Evolutionary conservation across 1,140 invertebrate genomes (phyloP), one percentile per base, ranked within the genome.

Genomic region (Leucophenga varia): DNA sequence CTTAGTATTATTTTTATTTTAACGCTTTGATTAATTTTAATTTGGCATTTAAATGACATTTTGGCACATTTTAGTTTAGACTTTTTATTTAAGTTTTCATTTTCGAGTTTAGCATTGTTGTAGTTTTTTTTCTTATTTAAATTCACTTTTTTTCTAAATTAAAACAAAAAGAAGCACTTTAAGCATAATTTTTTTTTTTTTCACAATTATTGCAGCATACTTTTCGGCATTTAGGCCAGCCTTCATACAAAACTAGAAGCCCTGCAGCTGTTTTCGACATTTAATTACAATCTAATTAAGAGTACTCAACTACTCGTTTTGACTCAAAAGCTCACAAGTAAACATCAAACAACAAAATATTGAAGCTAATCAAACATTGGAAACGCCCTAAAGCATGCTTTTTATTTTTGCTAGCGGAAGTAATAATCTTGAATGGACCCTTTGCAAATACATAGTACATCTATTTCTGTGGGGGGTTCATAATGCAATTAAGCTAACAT

Each of bases 401-500:
- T n/a, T n/a, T n/a, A n/a, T n/a, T n/a, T n/a, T n/a, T 28, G 50
- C 54, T 48, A 21, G 16, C 36, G 32, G 36, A 42, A 25, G 20
- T 25, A 37, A 39, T 43, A 47, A 50, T 30, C 9, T 20, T 18
- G 40, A 28, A 28, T 28, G 12, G 12, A 28, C 25, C 12, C 25
- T 12, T 12, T 12, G 12, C 25, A 7, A 28, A 7, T 28, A 7
- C 45, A 54, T 44, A 56, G 21, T 48, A 51, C 47, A 36, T 37
- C n/a, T 41, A 47, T 45, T 60, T 49, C 55, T 49, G 56, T 35
- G 47, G 17, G n/a, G 31, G 46, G 53, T 58, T 53, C 46, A 58
- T 69, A 69, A 69, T 69, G 59, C 65, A 69, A 69, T 69, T 69
- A 69, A 60, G 31, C 44, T 52, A 70, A 70, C 65, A 70, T 70